These are phyloP conservation scores for Nemotelus pantherinus DNA, from an alignment of 2,888 invertebrate genomes.

Conservation along the genomic window DNA sequence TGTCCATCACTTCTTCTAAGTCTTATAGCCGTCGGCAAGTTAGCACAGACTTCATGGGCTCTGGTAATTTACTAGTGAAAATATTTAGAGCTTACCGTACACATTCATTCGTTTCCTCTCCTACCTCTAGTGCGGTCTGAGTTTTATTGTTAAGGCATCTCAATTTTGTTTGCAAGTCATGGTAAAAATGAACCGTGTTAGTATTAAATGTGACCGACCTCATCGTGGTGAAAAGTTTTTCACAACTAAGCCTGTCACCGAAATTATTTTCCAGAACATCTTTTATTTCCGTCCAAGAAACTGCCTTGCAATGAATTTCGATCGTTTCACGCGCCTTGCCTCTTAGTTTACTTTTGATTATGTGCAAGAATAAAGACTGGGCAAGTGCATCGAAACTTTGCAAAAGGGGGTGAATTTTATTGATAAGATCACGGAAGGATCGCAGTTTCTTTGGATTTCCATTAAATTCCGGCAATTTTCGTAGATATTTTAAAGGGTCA, in stretches of 20 bases:
- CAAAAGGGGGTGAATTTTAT: background rate
- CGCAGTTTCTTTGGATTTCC: background rate
- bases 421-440: background rate
- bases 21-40: background rate
- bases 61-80: background rate
- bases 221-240: background rate
- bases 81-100: background rate
- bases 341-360: conserved; percentile 4
- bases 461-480: background rate
- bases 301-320: conserved; percentile 28
- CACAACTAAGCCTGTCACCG: conserved; percentile 2
- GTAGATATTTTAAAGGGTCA: background rate
- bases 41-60: background rate
- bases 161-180: conserved; percentile 24
- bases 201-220: conserved; percentile 20
- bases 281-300: conserved; percentile 25
- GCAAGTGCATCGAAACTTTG: background rate
- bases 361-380: background rate
- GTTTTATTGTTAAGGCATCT: background rate
- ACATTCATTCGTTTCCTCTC: background rate
- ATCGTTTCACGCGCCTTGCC: conserved; percentile 31
- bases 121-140: background rate
- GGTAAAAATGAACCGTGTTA: background rate
- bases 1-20: conserved; percentile 1
- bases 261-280: conserved; percentile 18